Evolutionary conservation across 2,113 vertebrate species (phyloP), one percentile per base, ranked within the genome.

Genomic region (Channa argus): DNA sequence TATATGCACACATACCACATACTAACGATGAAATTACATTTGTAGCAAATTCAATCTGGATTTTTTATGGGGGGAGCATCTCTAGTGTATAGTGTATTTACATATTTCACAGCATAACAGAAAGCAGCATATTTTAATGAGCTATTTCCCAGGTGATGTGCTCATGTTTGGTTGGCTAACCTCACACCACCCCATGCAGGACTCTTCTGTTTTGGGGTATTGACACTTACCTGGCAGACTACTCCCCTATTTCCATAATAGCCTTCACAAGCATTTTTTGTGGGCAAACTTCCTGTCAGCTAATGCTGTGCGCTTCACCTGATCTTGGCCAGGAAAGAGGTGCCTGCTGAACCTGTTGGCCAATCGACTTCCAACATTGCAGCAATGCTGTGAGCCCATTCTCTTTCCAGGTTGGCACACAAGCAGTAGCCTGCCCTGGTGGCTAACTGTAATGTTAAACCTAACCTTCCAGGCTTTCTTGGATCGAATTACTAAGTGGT

Each of bases 311-410:
- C 91, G 90, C 93, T 90, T 90, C 91, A 69, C 93, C 92, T 91
- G 93, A 92, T 93, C 87, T 89, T 94, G 93, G 93, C 81, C 11
- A 6, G 62, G 9, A 63, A 60, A 64, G 63, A 63, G 86, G 89
- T 90, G 91, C 94, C 95, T 93, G 93, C 91, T 90, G 91, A 94
- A 94, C 93, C 95, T 94, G 94, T 95, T 95, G 95, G 94, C 91
- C 77, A 37, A 91, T 94, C 92, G 93, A 96, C 91, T 90, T 89
- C 88, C 91, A 90, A 94, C 95, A 89, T 94, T 93, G 93, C 93
- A 89, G 90, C 72, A 68, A 87, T 83, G 86, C 91, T 94, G 95
- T 90, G 92, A 94, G 92, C 94, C 93, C 91, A 88, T 94, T 94
- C 92, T 93, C 87, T 84, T 92, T 95, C 90, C 93, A 93, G 90